Evolutionary conservation across 2,888 invertebrate species (phyloP), one percentile per base, ranked within the genome.

Genomic region (Clitarchus hookeri): DNA sequence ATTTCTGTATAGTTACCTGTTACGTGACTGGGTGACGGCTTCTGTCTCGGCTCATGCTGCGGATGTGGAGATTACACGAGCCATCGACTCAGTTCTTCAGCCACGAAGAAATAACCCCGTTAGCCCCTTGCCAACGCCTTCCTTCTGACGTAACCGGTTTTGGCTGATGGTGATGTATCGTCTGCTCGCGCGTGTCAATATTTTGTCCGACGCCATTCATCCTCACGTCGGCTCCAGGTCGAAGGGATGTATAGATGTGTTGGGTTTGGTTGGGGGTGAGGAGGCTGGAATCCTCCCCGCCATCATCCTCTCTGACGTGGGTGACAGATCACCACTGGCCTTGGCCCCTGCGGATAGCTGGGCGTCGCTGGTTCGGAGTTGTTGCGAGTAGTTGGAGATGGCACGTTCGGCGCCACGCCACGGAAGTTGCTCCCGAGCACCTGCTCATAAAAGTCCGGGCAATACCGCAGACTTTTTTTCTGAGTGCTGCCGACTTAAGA

Each of bases 141-240:
- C 65, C 65, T 65, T 65, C 65, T 11, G 23, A 65, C 65, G 65
- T n/a, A 6, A 8, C 65, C 16, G 23, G 23, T 65, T 6, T n/a
- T 19, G 48, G 65, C 65, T 65, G 65, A 65, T 65, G 65, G 65
- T 65, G 65, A 65, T 65, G n/a, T 23, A 65, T 65, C 65, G 65
- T 19, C 65, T 65, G 65, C 65, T 8, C 65, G 65, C 16, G n/a
- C 65, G 65, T 65, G 65, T 65, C 65, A 65, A 65, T 65, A 65
- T 65, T 65, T 65, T 65, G 65, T 65, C 65, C 65, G 65, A 23
- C 65, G 65, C 65, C 65, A 65, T 65, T 65, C 65, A 65, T 16
- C 65, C 65, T 23, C 65, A 65, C 65, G n/a, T 6, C 23, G 65
- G 65, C n/a, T 65, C 8, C 13, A 19, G 0, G 23, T 36, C 4